Base-by-base conservation (phyloP, 1,140 invertebrate species). In the Drosophila ogumai region DNA sequence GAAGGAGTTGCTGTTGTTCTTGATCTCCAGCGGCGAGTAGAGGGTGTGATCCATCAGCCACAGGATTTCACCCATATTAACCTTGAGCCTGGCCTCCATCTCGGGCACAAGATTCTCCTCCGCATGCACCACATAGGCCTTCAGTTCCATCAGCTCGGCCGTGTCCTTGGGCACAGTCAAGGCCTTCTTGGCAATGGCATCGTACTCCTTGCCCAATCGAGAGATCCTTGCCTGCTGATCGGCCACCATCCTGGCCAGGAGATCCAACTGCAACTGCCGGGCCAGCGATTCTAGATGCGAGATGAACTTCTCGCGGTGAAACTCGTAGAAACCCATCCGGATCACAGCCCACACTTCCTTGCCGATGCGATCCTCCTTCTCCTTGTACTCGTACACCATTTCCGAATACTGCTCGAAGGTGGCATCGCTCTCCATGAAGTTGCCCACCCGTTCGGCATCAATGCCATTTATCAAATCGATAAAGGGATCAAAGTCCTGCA, bases 151-250 rank as follows among this genome's bases (percentile, higher is more conserved):
- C 50, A 99, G 92, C 77, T 98, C 95, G 0, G 95, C 95, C 0
- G 98, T 99, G 91, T 97, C 96, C 6, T 94, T 94, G 0, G 98
- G 98, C 1, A 95, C 94, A 13, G 95, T 96, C 36, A 98, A 91
- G 0, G 97, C 95, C 74, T 95, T 96, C 75, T 96, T 95, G 1
- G 96, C 94, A 77, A 99, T 98, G 28, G 93, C 91, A 82, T 97
- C 95, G 93, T 98, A 99, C 79, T 98, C 96, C 61, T 97, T 96
- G 60, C 95, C 96, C 50, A 98, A 94, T 44, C 97, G 98, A 64
- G 73, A 93, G 91, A 93, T 86, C 66, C 90, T 95, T 32, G 94
- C 93, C 85, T 98, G 97, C 93, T 98, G 98, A 92, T 97, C 96
- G 17, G 94, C 91, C 8, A 96, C 95, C 95, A 98, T 96, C 85